These are phyloP conservation scores for Leiothrix lutea DNA, from an alignment of 2,113 vertebrate species.

Conservation along the genomic window DNA sequence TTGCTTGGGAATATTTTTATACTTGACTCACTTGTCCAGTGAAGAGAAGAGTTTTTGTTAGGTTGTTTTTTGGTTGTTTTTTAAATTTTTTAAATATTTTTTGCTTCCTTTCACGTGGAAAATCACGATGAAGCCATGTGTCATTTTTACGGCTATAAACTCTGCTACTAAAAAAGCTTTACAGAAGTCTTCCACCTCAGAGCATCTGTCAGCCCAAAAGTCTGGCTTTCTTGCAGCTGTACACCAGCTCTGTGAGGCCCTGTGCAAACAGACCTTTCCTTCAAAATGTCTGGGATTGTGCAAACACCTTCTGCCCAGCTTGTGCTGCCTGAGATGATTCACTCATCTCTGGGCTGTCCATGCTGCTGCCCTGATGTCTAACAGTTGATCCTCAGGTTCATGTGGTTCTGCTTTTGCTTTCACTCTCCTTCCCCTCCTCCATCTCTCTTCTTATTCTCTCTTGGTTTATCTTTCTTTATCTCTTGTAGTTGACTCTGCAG, in stretches of 20 bases:
- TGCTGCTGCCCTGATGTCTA: not conserved
- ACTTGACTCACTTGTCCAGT: conserved; percentile 37
- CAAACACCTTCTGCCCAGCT: not conserved
- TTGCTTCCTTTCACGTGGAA: not conserved
- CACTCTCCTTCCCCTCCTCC: not conserved
- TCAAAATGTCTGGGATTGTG: not conserved
- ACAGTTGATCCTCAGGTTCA: not conserved
- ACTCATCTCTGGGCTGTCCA: not conserved
- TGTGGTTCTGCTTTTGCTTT: not conserved
- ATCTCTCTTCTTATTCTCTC: not conserved
- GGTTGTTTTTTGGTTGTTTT: not conserved
- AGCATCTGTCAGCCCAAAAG: not conserved
- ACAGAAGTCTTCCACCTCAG: not conserved
- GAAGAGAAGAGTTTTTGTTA: not conserved
- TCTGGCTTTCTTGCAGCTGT: not conserved
- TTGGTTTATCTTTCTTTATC: not conserved
- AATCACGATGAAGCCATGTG: not conserved
- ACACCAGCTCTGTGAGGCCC: not conserved
- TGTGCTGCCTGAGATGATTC: not conserved
- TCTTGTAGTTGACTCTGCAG: not conserved
- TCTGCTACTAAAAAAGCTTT: not conserved
- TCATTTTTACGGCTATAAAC: not conserved
- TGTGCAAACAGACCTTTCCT: not conserved
- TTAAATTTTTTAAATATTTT: not conserved
- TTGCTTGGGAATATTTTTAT: conserved; percentile 46